These are phyloP conservation scores for Lutraria rhynchaena DNA, from an alignment of 1,140 invertebrate genomes.

Conservation along the genomic window DNA sequence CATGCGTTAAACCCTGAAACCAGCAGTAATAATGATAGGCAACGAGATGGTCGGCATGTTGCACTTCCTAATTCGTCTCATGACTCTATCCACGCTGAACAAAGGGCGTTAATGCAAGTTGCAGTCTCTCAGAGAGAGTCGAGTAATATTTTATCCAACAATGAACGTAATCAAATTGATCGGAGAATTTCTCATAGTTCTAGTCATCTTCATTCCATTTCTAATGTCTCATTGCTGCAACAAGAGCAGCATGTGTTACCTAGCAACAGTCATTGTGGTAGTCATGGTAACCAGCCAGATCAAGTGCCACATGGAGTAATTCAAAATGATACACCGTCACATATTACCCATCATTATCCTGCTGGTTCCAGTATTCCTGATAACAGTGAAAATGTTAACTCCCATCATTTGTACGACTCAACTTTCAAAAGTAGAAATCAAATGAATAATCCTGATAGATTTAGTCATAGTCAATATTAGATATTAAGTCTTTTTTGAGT, in stretches of 20 bases:
- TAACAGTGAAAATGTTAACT: neutral
- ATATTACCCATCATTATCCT: conserved; percentile 39
- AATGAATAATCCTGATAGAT: neutral
- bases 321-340: conserved; percentile 15
- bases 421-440: conserved; percentile 9
- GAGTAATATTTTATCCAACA: neutral
- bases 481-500: too few relatives aligned
- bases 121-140: conserved; percentile 5
- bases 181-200: neutral
- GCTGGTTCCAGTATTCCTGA: neutral
- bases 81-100: conserved; percentile 1
- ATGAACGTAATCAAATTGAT: conserved; percentile 5
- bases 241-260: neutral
- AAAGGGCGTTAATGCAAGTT: conserved; percentile 13
- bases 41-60: neutral
- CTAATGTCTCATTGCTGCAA: neutral
- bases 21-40: neutral
- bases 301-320: neutral
- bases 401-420: conserved; percentile 13
- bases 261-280: neutral
- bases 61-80: neutral
- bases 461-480: conserved; percentile 23
- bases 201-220: too few relatives aligned
- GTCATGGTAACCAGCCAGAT: neutral
- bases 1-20: neutral